A percentile compares a stretch with the other conserved stretches of the same genome.
Evolutionary conservation across 2,113 vertebrate species (phyloP).

Genomic region (Galbula dea): DNA sequence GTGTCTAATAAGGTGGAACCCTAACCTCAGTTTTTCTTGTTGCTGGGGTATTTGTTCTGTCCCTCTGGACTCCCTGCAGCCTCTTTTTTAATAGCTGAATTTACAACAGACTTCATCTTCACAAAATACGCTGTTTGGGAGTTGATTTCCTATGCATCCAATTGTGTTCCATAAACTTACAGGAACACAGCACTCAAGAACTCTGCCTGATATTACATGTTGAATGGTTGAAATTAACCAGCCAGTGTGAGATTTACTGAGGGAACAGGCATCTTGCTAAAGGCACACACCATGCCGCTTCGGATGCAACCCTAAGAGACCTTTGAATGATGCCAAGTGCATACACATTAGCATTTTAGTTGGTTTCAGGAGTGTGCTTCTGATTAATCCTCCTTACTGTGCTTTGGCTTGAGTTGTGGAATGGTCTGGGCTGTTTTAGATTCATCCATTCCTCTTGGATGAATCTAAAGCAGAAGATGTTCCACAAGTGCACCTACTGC

Average conservation of each 20-base stretch:
- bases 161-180: background rate
- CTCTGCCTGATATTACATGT: background rate
- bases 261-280: background rate
- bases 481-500: background rate
- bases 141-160: background rate
- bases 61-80: background rate
- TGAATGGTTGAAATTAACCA: background rate
- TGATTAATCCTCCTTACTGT: constrained; percentile 24
- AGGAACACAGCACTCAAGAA: background rate
- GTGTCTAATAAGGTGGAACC: background rate
- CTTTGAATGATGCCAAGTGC: background rate
- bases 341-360: constrained; percentile 3
- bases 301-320: rapidly evolving
- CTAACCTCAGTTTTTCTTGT: background rate
- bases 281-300: background rate
- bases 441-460: background rate
- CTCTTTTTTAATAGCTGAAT: background rate
- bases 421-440: background rate
- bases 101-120: background rate
- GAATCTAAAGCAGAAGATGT: background rate
- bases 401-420: background rate
- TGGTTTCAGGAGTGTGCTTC: constrained; percentile 1
- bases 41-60: background rate
- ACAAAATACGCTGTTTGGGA: background rate
- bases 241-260: background rate